Evolutionary conservation across 2,797 vertebrate species (phyloP).

Genomic region (Pseudomugil tenellus): DNA sequence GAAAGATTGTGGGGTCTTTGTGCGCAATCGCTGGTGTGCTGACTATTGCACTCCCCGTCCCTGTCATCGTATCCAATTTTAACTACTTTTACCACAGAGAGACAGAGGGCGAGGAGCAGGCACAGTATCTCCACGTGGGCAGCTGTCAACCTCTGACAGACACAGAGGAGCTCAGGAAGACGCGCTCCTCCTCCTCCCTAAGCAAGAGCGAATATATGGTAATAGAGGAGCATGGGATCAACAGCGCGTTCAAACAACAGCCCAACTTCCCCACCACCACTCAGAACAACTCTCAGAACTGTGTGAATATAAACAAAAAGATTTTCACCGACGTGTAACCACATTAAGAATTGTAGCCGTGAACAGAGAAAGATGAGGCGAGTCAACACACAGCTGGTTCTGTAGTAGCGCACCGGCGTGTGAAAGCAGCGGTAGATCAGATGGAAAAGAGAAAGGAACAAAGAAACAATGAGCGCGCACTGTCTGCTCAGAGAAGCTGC

Average conservation of each 20-base stretch:
- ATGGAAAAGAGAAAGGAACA: slow-evolving; percentile 18
- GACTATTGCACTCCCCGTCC: slow-evolving; percentile 95
- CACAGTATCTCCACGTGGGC: slow-evolving; percentile 94
- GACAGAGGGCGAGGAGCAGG: slow-evolving; percentile 98
- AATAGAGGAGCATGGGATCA: slow-evolving; percentile 94
- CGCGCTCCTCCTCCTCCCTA: slow-evolving; percentile 92
- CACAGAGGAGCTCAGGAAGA: slow-evolving; percentile 91
- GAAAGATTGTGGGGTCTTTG: slow-evolving; percentile 96
- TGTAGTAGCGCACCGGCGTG: slow-evolving; percentile 48
- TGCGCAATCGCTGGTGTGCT: slow-evolving; percentile 97
- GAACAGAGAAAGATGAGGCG: slow-evolving; percentile 36
- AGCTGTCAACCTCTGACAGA: slow-evolving; percentile 94
- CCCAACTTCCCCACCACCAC: slow-evolving; percentile 82
- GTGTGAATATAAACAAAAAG: slow-evolving; percentile 94
- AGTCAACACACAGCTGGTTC: slow-evolving; percentile 54
- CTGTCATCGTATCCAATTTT: slow-evolving; percentile 98
- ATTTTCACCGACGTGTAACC: slow-evolving; percentile 95
- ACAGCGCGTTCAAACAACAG: slow-evolving; percentile 89
- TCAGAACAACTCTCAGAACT: slow-evolving; percentile 91
- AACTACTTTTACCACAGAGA: slow-evolving; percentile 99
- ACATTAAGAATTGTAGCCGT: slow-evolving; percentile 22
- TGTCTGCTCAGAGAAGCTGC: slow-evolving; percentile 60
- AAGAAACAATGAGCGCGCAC: slow-evolving; percentile 23
- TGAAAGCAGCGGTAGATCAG: slow-evolving; percentile 43
- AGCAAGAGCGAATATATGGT: slow-evolving; percentile 99